phyloP scores from a whole-genome alignment of 1,140 invertebrate species.

The Metaphire vulgaris region DNA sequence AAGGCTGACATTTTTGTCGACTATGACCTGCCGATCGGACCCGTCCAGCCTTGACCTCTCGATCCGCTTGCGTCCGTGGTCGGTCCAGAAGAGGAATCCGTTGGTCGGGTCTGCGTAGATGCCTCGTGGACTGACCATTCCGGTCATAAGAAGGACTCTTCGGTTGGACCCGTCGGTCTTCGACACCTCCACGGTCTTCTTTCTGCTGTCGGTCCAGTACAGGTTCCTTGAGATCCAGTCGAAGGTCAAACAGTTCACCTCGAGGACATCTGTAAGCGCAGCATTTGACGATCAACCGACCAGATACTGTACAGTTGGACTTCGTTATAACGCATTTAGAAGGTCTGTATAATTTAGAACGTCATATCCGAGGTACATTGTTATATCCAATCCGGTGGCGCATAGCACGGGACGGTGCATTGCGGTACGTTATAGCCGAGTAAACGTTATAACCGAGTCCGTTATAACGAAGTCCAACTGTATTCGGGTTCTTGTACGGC shows the following conservation, averaged over 20 bases:
- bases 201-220: constrained; percentile 87
- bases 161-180: constrained; percentile 66
- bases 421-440: too few species aligned
- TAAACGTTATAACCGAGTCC: too few species aligned
- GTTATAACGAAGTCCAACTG: too few species aligned
- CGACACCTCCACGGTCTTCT: constrained; percentile 78
- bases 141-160: constrained; percentile 66
- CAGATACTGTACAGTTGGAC: too few species aligned
- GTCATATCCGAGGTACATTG: too few species aligned
- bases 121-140: constrained; percentile 77
- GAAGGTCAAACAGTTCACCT: constrained; percentile 74
- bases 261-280: constrained; percentile 60
- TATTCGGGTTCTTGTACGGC: too few species aligned
- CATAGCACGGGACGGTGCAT: too few species aligned
- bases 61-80: constrained; percentile 17
- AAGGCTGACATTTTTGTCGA: not conserved
- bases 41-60: constrained; percentile 16
- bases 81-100: constrained; percentile 22
- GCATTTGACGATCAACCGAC: too few species aligned
- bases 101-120: constrained; percentile 78
- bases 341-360: too few species aligned
- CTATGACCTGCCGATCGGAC: constrained; percentile 11
- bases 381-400: too few species aligned
- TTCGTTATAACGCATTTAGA: too few species aligned
- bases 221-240: constrained; percentile 82